phyloP scores from a whole-genome alignment of 2,113 vertebrate species.

The Taurulus bubalis region DNA sequence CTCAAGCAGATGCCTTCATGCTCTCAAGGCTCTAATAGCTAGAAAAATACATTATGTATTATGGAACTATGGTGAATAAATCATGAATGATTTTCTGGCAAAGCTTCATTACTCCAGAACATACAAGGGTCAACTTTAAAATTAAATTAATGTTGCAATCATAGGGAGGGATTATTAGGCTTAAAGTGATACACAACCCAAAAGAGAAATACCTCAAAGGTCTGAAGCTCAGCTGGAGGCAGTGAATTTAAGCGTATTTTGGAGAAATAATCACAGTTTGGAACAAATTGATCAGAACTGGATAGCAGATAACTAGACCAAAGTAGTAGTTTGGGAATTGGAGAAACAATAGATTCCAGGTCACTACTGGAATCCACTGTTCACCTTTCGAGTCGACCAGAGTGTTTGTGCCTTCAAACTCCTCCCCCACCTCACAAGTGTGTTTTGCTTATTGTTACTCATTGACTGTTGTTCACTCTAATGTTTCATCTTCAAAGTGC shows the following conservation, averaged over 20 bases:
- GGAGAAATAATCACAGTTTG: background rate
- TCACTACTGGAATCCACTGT: background rate
- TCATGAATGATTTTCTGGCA: slow-evolving; percentile 44
- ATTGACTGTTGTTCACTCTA: no score
- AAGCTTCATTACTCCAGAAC: slow-evolving; percentile 44
- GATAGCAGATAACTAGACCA: background rate
- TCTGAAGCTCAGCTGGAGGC: slow-evolving; percentile 1
- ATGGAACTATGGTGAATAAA: slow-evolving; percentile 40
- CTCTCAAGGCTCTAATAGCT: slow-evolving; percentile 26
- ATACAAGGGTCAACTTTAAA: slow-evolving; percentile 54
- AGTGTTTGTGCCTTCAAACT: background rate
- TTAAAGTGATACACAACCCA: slow-evolving; percentile 2
- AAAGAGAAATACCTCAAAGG: slow-evolving; percentile 1
- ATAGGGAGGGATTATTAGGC: background rate
- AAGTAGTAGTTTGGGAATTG: background rate
- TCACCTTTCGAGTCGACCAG: background rate
- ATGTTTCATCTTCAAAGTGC: background rate
- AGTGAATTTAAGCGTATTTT: background rate
- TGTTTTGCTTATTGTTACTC: background rate
- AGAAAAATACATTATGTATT: slow-evolving; percentile 53
- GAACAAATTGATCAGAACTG: background rate
- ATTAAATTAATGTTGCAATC: slow-evolving; percentile 32
- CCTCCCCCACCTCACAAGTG: background rate
- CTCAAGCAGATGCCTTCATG: slow-evolving; percentile 22
- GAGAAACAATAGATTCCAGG: no score